These are phyloP conservation scores for Sebastes kiyomatsui DNA, from an alignment of 2,797 vertebrate species.

Conservation along the genomic window DNA sequence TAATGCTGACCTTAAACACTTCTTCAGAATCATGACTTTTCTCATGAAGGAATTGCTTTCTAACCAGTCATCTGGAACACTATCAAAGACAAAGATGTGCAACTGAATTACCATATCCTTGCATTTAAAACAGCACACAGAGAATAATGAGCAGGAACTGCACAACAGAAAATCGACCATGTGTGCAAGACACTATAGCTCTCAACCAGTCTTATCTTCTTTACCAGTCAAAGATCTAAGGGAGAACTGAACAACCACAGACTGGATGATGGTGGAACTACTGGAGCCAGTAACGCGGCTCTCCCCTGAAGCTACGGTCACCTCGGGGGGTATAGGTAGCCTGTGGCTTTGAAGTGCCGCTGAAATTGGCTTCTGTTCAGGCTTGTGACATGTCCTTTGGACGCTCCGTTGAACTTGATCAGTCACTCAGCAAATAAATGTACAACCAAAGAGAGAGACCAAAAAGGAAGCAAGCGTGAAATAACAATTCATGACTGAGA, in stretches of 20 bases:
- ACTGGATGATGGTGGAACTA: conserved; percentile 69
- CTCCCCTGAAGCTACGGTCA: conserved; percentile 66
- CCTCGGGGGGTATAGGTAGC: conserved; percentile 59
- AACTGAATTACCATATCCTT: conserved; percentile 64
- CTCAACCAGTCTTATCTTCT: conserved; percentile 57
- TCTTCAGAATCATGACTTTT: conserved; percentile 14
- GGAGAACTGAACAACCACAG: conserved; percentile 40
- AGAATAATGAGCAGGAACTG: conserved; percentile 46
- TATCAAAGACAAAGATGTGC: conserved; percentile 66
- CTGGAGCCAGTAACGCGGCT: conserved; percentile 62
- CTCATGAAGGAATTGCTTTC: conserved; percentile 24
- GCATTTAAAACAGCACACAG: conserved; percentile 53
- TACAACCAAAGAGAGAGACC: conserved; percentile 71
- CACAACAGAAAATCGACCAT: conserved; percentile 56
- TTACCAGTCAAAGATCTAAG: conserved; percentile 72
- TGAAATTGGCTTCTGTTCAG: conserved; percentile 76
- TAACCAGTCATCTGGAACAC: conserved; percentile 55
- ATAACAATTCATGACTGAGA: conserved; percentile 26
- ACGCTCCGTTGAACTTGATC: conserved; percentile 79
- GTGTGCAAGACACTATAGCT: conserved; percentile 67
- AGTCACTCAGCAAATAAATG: conserved; percentile 80
- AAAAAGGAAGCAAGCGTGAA: conserved; percentile 38
- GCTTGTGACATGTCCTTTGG: conserved; percentile 69
- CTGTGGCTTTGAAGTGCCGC: conserved; percentile 76
- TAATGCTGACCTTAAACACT: not conserved